phyloP scores from a whole-genome alignment of 2,888 invertebrate genomes.

The Tenodera sinensis region DNA sequence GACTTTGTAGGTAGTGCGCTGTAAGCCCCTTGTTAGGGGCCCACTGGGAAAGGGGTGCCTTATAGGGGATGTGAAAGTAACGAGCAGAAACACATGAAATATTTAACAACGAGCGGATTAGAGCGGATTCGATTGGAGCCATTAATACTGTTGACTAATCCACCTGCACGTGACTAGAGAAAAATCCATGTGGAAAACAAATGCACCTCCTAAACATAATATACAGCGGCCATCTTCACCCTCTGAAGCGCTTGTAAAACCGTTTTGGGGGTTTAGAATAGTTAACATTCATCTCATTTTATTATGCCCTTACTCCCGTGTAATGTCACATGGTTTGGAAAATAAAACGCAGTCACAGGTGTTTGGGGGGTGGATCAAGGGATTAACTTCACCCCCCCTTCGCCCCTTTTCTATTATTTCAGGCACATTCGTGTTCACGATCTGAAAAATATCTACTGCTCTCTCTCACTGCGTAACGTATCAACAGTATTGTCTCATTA shows the following conservation, averaged over 20 bases:
- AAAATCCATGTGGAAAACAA: neutral
- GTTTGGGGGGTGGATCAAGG: neutral
- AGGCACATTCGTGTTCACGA: neutral
- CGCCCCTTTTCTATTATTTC: neutral
- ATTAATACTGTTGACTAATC: neutral
- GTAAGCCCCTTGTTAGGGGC: too few relatives aligned
- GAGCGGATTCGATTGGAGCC: neutral
- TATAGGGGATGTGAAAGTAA: neutral
- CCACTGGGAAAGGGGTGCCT: too few relatives aligned
- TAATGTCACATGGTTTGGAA: neutral
- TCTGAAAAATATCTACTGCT: neutral
- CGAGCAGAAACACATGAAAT: neutral
- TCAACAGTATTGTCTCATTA: too few relatives aligned
- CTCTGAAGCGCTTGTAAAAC: neutral
- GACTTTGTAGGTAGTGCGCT: too few relatives aligned
- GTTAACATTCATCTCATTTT: neutral
- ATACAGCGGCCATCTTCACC: neutral
- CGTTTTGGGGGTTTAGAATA: neutral
- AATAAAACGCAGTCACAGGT: neutral
- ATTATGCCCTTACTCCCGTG: neutral
- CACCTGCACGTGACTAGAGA: neutral
- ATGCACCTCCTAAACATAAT: neutral
- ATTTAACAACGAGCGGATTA: neutral
- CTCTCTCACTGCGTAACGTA: neutral
- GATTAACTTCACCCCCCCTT: neutral